Percentiles rank a stretch among this genome's conserved stretches.
phyloP scores from a whole-genome alignment of 2,888 invertebrate genomes.

The Alviniconcha strummeri region DNA sequence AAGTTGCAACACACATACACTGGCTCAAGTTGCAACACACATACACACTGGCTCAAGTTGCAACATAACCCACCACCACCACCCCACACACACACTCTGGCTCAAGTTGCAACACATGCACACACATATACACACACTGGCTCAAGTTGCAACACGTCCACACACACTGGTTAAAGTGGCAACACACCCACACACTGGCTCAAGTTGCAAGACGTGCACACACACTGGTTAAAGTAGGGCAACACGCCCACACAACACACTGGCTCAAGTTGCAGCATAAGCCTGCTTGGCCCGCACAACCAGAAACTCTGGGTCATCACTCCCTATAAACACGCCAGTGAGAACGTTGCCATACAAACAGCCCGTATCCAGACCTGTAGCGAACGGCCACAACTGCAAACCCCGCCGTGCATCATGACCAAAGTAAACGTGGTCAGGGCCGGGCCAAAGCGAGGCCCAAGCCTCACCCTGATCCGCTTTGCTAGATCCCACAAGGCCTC shows the following conservation, averaged over 20 bases:
- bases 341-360: conserved; percentile 70
- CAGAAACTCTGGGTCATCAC: conserved; percentile 9
- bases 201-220: no score
- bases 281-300: neutral
- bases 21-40: no score
- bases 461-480: conserved; percentile 56
- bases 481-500: conserved; percentile 48
- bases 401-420: conserved; percentile 72
- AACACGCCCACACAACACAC: neutral
- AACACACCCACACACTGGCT: no score
- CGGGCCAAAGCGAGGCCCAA: conserved; percentile 70
- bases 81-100: no score
- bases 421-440: conserved; percentile 73
- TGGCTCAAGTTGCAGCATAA: neutral
- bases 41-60: no score
- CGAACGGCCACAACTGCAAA: conserved; percentile 60
- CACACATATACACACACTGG: no score
- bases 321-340: conserved; percentile 55
- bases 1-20: no score
- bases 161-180: no score
- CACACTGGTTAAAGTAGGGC: no score
- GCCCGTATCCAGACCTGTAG: conserved; percentile 73
- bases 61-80: no score
- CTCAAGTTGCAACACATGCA: no score
- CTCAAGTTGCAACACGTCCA: no score